Base-by-base conservation (phyloP, 2,888 invertebrate species). In the Clanis bilineata region DNA sequence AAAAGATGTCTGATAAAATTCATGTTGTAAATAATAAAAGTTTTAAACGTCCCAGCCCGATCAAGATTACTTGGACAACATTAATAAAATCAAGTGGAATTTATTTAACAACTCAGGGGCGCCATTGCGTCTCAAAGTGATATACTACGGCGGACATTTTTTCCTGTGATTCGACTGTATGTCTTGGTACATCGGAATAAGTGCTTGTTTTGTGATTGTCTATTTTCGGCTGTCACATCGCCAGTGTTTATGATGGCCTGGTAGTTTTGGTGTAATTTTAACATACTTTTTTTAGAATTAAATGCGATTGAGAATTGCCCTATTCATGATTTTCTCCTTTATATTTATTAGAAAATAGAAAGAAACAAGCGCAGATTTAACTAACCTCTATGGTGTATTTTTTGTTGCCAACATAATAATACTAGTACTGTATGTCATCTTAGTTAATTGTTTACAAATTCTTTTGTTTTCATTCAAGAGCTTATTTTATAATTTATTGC, bases 11-110 rank as follows among this genome's bases (percentile, higher is more conserved):
- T 57, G 64, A 70, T 70, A 71, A 67, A 62, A 65, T 65, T 57
- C 62, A 64, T 70, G 83, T 79, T 83, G 87, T 92, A 92, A 92
- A 92, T 91, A 92, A 92, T 92, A 91, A 83, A 83, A 80, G 74
- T 82, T 81, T 75, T 89, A 88, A 89, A 88, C 72, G 88, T 88
- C 87, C 74, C 74, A 63, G 64, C 65, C 64, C 70, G 84, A 90
- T 91, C 89, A 83, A 88, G 91, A 90, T 90, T 82, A 81, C 65
- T 70, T 77, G 80, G 82, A 85, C 85, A 82, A 85, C 91, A 89
- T 90, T 88, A 90, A 91, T 91, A 91, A 90, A 90, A 86, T 84
- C 82, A 75, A 77, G 74, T 76, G 74, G 79, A 80, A 90, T 88
- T 86, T 88, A 80, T 85, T 82, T 84, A 82, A 80, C 75, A 72